Conservation (phyloP, 2,113 vertebrate species). For the zebrafish (Danio rerio) region DNA sequence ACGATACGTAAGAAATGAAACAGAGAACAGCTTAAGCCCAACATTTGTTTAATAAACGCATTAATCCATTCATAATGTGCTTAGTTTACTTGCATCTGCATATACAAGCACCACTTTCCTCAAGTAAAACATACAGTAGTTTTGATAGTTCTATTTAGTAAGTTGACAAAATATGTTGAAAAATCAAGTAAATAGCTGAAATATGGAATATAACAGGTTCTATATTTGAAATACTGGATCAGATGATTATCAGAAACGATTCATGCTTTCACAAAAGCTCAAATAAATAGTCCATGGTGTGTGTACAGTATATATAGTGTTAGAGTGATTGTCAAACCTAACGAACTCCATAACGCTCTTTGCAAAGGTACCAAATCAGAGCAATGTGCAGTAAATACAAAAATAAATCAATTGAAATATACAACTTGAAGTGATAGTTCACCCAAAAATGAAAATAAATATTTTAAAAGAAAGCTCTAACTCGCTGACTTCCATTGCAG, state of each 20-base stretch:
- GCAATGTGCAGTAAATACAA: neutral
- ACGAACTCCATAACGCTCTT: neutral
- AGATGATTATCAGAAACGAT: neutral
- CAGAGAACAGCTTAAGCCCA: neutral
- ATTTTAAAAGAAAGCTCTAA: too few species aligned
- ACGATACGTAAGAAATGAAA: neutral
- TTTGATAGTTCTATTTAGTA: neutral
- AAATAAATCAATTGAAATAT: slow-evolving; percentile 21
- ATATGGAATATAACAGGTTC: neutral
- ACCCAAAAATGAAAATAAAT: too few species aligned
- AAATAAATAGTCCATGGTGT: neutral
- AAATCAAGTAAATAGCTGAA: neutral
- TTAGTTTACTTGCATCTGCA: neutral
- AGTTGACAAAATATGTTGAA: neutral
- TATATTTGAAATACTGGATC: neutral
- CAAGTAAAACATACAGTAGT: neutral
- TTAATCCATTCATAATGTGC: slow-evolving; percentile 69
- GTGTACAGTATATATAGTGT: neutral
- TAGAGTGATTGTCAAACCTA: neutral
- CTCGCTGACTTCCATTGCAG: too few species aligned
- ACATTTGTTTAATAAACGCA: slow-evolving; percentile 75
- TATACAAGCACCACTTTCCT: neutral
- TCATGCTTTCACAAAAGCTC: neutral
- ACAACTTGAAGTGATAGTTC: neutral
- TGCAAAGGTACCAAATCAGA: slow-evolving; percentile 1